Evolutionary conservation across 1,140 invertebrate species (phyloP), one percentile per base, ranked within the genome.

Genomic region (Drosophila dunni): DNA sequence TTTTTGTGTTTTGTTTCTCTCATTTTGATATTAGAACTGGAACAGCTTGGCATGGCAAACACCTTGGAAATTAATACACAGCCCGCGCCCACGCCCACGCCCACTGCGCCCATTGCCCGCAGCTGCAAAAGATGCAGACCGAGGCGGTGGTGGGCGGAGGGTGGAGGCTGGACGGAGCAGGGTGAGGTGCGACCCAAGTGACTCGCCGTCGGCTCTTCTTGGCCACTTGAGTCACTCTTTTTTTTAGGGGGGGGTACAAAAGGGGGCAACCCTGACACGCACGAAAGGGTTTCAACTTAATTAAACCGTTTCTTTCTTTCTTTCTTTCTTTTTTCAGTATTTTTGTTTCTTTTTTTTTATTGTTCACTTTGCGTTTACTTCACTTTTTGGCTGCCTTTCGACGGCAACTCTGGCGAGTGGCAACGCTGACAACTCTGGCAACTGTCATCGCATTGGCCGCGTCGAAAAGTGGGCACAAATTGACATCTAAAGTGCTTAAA

Each of bases 221-320:
- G 67, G 66, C 70, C 79, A 74, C 73, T 76, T 81, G 76, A 80
- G 78, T 68, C 71, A 79, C 80, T 83, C 78, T 20, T n/a, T 9
- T 67, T 53, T 58, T 17, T 48, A 75, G 65, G 56, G 45, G 42
- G 4, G 56, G 11, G 1, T 17, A 13, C 44, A 17, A 45, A 10
- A 24, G 33, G 57, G 50, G 45, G 24, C 17, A 40, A 34, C 65
- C 65, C 42, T 58, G 83, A 76, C 77, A 88, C 83, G 83, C 83
- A 84, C 89, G 79, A 91, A 91, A 89, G 89, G 89, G 83, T 91
- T 91, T 91, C 88, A 88, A 91, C 88, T 91, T 91, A 91, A 91
- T 91, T 91, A 91, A 91, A 91, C 88, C 88, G 79, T 84, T 82
- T 83, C 67, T 81, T 81, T 72, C 50, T 84, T 82, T 83, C 67